A percentile compares a stretch with the other conserved stretches of the same genome.
phyloP scores from a whole-genome alignment of 2,888 invertebrate species.

The Heliconius charithonia region DNA sequence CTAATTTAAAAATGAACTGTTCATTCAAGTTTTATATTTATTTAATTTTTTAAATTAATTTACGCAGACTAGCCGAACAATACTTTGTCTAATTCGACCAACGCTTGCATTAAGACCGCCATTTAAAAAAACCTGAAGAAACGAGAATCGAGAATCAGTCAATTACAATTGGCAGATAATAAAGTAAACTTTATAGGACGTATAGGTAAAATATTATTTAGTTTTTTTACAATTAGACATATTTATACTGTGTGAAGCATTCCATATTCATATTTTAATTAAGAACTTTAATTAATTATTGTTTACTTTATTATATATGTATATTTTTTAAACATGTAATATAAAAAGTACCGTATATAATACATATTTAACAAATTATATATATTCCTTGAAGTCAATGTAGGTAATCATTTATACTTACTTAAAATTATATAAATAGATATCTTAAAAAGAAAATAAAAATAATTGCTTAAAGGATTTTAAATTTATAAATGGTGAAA shows the following conservation, averaged over 20 bases:
- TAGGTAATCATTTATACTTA: neutral
- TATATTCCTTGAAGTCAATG: neutral
- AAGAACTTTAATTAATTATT: neutral
- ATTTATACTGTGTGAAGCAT: no score
- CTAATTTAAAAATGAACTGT: neutral
- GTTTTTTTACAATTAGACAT: neutral
- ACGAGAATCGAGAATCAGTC: slow-evolving; percentile 6
- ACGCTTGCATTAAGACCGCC: slow-evolving; percentile 33
- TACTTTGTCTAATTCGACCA: slow-evolving; percentile 26
- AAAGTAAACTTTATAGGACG: neutral
- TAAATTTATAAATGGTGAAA: neutral
- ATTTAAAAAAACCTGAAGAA: slow-evolving; percentile 26
- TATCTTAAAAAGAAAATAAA: neutral
- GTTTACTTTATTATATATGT: neutral
- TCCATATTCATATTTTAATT: neutral
- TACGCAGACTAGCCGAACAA: slow-evolving; percentile 15
- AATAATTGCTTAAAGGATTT: neutral
- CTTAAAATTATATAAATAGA: neutral
- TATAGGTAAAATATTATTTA: neutral
- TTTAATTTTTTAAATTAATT: slow-evolving; percentile 1
- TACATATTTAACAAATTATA: neutral
- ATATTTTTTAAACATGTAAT: neutral
- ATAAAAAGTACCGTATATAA: neutral
- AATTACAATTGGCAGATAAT: slow-evolving; percentile 5
- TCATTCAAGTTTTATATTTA: neutral